Base-by-base conservation (phyloP, 2,888 invertebrate species). In the Lordiphosa andalusiaca region DNA sequence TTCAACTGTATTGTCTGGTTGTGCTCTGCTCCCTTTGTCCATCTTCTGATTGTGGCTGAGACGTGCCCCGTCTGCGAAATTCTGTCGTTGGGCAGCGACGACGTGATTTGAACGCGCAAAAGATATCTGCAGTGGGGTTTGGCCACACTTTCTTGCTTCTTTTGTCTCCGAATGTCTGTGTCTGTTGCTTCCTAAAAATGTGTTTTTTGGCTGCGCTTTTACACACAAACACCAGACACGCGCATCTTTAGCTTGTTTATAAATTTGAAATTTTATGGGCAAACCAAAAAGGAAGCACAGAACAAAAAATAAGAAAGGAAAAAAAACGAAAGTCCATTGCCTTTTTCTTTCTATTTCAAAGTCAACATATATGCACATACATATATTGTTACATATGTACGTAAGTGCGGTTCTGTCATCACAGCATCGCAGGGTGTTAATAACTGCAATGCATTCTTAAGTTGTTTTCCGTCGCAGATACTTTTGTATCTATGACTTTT, bases 71-170 rank as follows among this genome's bases (percentile, higher is more conserved):
- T 80, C 73, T 76, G 74, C 71, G 52, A 10, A 60, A 62, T 60
- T 53, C 39, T 62, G 37, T 16, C 25, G 36, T 33, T 23, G 21
- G 12, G 12, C 48, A 7, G 12, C 48, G 4, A 10, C 62, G 57
- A 82, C 83, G 76, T 76, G 80, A 80, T 80, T 76, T 60, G 83
- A 67, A 76, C 75, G 64, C 73, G 80, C 62, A 83, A 76, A 65
- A 74, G 35, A 82, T 65, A 76, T 76, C 74, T 66, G 69, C 56
- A 59, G 36, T 53, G 54, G 56, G 21, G 61, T 57, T 62, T 47
- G 19, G 42, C 55, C 33, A 44, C 71, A 77, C 71, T 71, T 68
- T 41, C 13, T 36, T 19, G 46, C 55, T 51, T 49, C 25, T 52
- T 58, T 69, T 59, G 62, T 62, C 61, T 50, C 39, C 53, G 55